These are phyloP conservation scores for Drosophila equinoxialis DNA, from an alignment of 1,140 invertebrate species.

Conservation along the genomic window DNA sequence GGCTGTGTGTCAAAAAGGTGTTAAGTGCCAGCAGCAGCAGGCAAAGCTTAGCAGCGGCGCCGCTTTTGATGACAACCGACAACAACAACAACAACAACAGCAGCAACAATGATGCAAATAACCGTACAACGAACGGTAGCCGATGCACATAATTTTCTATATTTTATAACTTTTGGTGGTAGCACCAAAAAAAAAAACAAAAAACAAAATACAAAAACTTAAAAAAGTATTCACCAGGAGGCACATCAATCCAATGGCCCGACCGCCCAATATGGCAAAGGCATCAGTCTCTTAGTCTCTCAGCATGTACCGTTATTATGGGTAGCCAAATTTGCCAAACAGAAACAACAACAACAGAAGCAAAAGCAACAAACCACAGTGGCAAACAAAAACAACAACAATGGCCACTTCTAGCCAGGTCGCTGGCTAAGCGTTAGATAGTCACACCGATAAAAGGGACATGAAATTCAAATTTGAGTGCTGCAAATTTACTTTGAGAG, in stretches of 20 bases:
- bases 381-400: conserved; percentile 23
- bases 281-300: conserved; percentile 27
- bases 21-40: conserved; percentile 68
- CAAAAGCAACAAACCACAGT: conserved; percentile 15
- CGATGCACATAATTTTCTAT: conserved; percentile 78
- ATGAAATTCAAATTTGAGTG: conserved; percentile 82
- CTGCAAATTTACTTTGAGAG: conserved; percentile 59
- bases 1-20: conserved; percentile 79
- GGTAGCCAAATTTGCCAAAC: conserved; percentile 69
- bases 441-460: conserved; percentile 82
- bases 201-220: conserved; percentile 24
- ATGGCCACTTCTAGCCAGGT: conserved; percentile 56
- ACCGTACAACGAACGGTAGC: conserved; percentile 39
- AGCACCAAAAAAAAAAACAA: conserved; percentile 34
- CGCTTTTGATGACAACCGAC: conserved; percentile 72
- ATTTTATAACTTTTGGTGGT: conserved; percentile 72
- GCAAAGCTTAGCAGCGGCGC: conserved; percentile 50
- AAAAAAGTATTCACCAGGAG: conserved; percentile 41
- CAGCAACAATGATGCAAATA: conserved; percentile 23
- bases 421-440: conserved; percentile 63
- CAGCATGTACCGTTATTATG: conserved; percentile 72
- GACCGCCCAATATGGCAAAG: conserved; percentile 67
- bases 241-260: conserved; percentile 69
- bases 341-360: conserved; percentile 29
- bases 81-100: conserved; percentile 32